Evolutionary conservation across 1,140 invertebrate genomes (phyloP).

Genomic region (Hyles vespertilio): DNA sequence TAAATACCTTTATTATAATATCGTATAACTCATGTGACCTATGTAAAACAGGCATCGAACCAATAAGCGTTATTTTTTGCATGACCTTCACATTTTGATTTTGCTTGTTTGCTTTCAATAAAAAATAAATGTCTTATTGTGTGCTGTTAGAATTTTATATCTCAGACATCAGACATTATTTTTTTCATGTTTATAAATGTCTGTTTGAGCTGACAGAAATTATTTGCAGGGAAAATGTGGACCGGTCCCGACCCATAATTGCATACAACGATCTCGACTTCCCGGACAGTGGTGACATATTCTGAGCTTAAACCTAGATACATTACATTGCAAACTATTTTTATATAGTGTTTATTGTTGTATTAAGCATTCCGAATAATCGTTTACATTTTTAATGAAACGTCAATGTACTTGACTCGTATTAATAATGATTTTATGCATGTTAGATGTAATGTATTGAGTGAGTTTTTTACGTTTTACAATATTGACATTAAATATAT

Average conservation of each 20-base stretch:
- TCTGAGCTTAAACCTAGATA: slow-evolving; percentile 59
- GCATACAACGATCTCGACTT: slow-evolving; percentile 91
- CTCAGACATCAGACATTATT: too few relatives aligned
- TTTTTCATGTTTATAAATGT: slow-evolving; percentile 7
- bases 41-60: slow-evolving; percentile 7
- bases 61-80: slow-evolving; percentile 24
- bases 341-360: slow-evolving; percentile 12
- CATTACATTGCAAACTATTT: neutral
- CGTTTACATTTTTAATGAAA: neutral
- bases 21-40: neutral
- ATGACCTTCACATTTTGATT: slow-evolving; percentile 48
- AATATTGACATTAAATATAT: too few relatives aligned
- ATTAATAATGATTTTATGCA: too few relatives aligned
- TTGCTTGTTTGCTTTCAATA: slow-evolving; percentile 9
- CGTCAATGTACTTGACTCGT: too few relatives aligned
- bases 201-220: slow-evolving; percentile 43
- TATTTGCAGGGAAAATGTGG: slow-evolving; percentile 79
- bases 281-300: slow-evolving; percentile 83
- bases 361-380: slow-evolving; percentile 23
- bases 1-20: too few relatives aligned
- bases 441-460: too few relatives aligned
- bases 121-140: too few relatives aligned
- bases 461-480: too few relatives aligned
- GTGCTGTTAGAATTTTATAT: too few relatives aligned
- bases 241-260: slow-evolving; percentile 82